Evolutionary conservation across 2,888 invertebrate genomes (phyloP), one percentile per base, ranked within the genome.

Genomic region (Brachylomia viminalis): DNA sequence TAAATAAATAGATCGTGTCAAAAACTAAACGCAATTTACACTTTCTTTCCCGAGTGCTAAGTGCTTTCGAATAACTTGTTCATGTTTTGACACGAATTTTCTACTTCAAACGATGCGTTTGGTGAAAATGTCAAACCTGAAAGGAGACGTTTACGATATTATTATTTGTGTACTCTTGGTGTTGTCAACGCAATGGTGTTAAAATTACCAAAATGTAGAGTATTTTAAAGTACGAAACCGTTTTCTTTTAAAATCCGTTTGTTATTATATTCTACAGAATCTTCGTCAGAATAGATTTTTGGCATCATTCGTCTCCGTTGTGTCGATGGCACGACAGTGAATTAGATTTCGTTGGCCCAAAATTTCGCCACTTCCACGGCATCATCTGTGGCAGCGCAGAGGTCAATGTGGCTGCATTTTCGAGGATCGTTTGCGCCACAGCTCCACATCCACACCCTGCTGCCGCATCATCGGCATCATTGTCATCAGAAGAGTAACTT

Each of bases 1-100:
- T 72, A 65, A 71, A 42, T 65, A 66, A 58, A 52, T 15, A 20
- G 8, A 2, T 54, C 7, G 61, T 70, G 58, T 68, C 67, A 59
- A 59, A 68, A 69, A 75, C 65, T 30, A 56, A 80, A 75, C 38
- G 59, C 23, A 72, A 42, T 64, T 52, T 15, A 79, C 49, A 68
- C 64, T 82, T 59, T 58, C 15, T 59, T 47, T 3, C 13, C 52
- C 11, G 15, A 27, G 30, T 11, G 23, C 10, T 30, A 54, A 42
- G 2, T 42, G 52, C 52, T 45, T 52, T 20, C 0, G 15, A 61
- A 72, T 58, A 62, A n/a, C 1, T 52, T 45, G 13, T 45, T 30
- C 8, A 49, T n/a, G n/a, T 49, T 65, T 49, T 33, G 30, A 42
- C 30, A 30, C 10, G 13, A 49, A 8, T 4, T 71, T 79, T n/a